phyloP scores from a whole-genome alignment of 2,888 invertebrate species.

The Criorhina ranunculi region DNA sequence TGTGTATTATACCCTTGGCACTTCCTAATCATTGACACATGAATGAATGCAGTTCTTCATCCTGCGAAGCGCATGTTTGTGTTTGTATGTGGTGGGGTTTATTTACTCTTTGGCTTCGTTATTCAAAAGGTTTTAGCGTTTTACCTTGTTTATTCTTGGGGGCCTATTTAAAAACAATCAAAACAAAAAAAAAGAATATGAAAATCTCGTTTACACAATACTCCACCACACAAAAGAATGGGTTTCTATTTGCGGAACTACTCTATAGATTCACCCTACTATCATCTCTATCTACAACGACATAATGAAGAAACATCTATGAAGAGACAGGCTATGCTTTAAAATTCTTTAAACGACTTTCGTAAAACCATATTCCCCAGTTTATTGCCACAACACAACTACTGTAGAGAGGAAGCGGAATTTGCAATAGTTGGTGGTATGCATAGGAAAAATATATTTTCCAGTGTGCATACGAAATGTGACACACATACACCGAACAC shows the following conservation, averaged over 20 bases:
- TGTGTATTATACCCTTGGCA: slow-evolving; percentile 74
- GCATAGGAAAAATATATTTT: slow-evolving; percentile 29
- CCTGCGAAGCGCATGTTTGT: slow-evolving; percentile 29
- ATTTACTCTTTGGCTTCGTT: slow-evolving; percentile 68
- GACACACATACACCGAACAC: slow-evolving; percentile 52
- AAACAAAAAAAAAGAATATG: slow-evolving; percentile 33
- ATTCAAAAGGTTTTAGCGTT: slow-evolving; percentile 61
- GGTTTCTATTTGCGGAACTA: slow-evolving; percentile 49
- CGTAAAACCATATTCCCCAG: slow-evolving; percentile 20
- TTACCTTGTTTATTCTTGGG: slow-evolving; percentile 65
- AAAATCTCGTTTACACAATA: slow-evolving; percentile 30
- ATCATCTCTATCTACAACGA: slow-evolving; percentile 30
- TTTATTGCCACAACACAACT: slow-evolving; percentile 12
- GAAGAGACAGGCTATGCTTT: slow-evolving; percentile 42
- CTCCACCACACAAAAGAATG: slow-evolving; percentile 48
- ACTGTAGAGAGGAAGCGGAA: slow-evolving; percentile 46
- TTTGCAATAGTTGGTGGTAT: slow-evolving; percentile 56
- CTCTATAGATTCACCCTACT: slow-evolving; percentile 26
- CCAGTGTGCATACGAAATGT: slow-evolving; percentile 66
- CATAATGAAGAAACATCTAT: slow-evolving; percentile 49
- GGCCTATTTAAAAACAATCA: slow-evolving; percentile 56
- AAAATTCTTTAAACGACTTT: slow-evolving; percentile 66
- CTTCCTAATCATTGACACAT: slow-evolving; percentile 75
- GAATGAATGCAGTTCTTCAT: slow-evolving; percentile 75
- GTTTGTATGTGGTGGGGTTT: slow-evolving; percentile 44